Conservation (phyloP, 2,888 invertebrate genomes). For the Megastigmus dorsalis region DNA sequence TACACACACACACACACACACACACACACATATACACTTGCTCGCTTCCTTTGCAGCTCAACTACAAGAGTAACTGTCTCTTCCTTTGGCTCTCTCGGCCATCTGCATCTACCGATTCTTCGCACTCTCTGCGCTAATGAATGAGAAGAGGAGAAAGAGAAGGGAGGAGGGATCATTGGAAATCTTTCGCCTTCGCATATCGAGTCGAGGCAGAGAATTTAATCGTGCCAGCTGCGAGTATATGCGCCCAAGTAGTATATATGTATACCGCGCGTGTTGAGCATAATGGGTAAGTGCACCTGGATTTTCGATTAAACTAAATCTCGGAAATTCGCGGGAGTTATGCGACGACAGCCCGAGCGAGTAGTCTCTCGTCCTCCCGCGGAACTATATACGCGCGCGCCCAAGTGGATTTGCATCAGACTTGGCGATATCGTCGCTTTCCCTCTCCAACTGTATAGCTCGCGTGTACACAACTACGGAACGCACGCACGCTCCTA, state of each 20-base stretch:
- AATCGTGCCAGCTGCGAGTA: background rate
- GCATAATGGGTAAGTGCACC: conserved; percentile 9
- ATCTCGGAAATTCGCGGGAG: conserved; percentile 60
- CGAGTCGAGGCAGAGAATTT: background rate
- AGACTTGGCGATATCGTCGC: conserved; percentile 64
- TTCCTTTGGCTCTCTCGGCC: conserved; percentile 3
- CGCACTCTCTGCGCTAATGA: background rate
- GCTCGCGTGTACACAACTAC: no score
- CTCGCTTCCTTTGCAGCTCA: no score
- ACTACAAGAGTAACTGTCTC: conserved; percentile 17
- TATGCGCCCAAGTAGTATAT: background rate
- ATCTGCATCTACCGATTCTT: conserved; percentile 9
- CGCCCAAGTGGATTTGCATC: conserved; percentile 69
- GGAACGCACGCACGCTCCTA: conserved; percentile 60
- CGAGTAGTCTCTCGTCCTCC: no score
- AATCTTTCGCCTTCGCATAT: background rate
- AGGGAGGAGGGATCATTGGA: conserved; percentile 9
- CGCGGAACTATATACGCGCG: no score
- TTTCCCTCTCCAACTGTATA: conserved; percentile 37
- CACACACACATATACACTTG: no score
- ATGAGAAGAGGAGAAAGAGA: background rate
- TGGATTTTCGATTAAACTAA: conserved; percentile 60
- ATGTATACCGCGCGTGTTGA: background rate
- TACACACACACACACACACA: no score
- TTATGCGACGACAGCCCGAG: no score